Base-by-base conservation (phyloP, 2,888 invertebrate species). In the Epinotia ramella region DNA sequence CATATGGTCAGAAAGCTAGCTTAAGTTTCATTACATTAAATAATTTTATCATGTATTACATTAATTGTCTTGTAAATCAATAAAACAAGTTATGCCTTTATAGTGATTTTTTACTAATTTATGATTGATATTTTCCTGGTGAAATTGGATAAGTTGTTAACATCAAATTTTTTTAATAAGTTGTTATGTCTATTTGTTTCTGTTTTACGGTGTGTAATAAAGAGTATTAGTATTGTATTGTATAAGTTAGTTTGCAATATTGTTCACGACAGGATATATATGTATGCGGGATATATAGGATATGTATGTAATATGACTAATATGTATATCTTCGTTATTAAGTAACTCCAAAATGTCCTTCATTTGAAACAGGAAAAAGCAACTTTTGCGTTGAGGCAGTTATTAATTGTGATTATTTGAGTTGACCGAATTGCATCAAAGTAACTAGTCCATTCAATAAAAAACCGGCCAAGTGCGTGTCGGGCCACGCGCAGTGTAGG, bases 1-100 rank as follows among this genome's bases (percentile, higher is more conserved):
- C 46, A 69, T 73, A 72, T 28, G 62, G 60, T 76, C 75, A 71
- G 72, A 72, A 69, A 76, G 67, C 67, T 76, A 76, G 76, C n/a
- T 4, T 76, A 72, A 67, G 67, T 72, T 76, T 33, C 49, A 73
- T 67, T 53, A 62, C 49, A 70, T 60, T 68, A 68, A 69, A 66
- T 66, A 71, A 56, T 71, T 76, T 71, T 67, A 72, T 76, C 62
- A 49, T 72, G 65, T 73, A 65, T 57, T 73, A n/a, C 24, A 71
- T 53, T 70, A 64, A 64, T 74, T 71, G 49, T 75, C 65, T 67
- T 76, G 62, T 9, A 71, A 72, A 76, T 76, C 28, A 76, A 76
- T 76, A 76, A 49, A 76, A 67, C 56, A 67, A 67, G 76, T 76
- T 71, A 72, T 67, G 66, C 44, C 64, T 65, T 69, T 46, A 24